These are phyloP conservation scores for Chaenocephalus aceratus DNA, from an alignment of 2,113 vertebrate species.

Conservation along the genomic window DNA sequence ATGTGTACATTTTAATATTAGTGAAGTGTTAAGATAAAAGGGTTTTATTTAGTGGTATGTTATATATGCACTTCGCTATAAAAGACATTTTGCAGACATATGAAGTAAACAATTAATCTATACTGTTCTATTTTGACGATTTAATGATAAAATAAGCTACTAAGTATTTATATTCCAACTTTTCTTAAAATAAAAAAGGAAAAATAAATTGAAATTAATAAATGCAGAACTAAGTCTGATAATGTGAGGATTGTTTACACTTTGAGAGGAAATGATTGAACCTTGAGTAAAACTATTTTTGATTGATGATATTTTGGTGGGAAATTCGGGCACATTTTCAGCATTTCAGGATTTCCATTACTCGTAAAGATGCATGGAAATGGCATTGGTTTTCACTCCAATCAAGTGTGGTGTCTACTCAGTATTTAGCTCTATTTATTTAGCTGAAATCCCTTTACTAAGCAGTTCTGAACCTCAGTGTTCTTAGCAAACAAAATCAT, in stretches of 20 bases:
- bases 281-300: background rate
- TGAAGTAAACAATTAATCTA: too few relatives aligned
- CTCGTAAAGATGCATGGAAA: conserved; percentile 16
- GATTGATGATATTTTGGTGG: background rate
- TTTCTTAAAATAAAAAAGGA: background rate
- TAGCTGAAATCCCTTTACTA: conserved; percentile 3
- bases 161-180: background rate
- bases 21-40: too few relatives aligned
- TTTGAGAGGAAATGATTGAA: too few relatives aligned
- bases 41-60: too few relatives aligned
- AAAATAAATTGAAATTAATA: background rate
- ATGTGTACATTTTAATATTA: too few relatives aligned
- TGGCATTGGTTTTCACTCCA: background rate
- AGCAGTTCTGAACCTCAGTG: conserved; percentile 12
- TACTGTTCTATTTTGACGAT: background rate
- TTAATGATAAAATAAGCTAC: background rate
- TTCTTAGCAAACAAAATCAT: conserved; percentile 8
- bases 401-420: background rate
- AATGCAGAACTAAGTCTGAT: too few relatives aligned
- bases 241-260: too few relatives aligned
- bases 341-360: background rate
- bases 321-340: background rate
- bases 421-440: conserved; percentile 19
- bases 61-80: too few relatives aligned
- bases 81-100: too few relatives aligned